Base-by-base conservation (phyloP, 2,113 vertebrate genomes). In the Macrotus californicus region DNA sequence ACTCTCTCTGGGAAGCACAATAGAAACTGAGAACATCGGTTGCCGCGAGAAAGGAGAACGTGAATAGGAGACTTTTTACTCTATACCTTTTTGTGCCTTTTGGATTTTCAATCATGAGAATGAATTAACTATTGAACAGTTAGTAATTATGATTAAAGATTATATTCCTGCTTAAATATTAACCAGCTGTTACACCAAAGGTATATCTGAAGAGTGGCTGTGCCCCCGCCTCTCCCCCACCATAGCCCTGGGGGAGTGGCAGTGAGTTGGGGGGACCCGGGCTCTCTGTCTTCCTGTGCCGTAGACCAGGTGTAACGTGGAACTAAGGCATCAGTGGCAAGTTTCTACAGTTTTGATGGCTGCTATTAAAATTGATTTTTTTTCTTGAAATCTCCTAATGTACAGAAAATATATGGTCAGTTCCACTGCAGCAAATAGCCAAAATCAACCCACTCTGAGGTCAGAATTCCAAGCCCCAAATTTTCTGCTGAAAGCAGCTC, bases 331-430 rank as follows among this genome's bases (percentile, higher is more conserved):
- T 31, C 83, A 36, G n/a, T 10, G 10, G 43, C 39, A 67, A 36
- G 54, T 9, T 86, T 80, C 81, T 72, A 72, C 19, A 69, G 81
- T 66, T 89, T 95, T 66, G 76, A 89, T 69, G 72, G 85, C 69
- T 91, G 88, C 67, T 91, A 70, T 93, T 95, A 82, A 95, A 92
- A 95, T 89, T 64, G 93, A 95, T 77, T 95, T 89, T 72, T 56
- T 77, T 19, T 0, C 84, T 88, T 70, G 85, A 96, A 94, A 87
- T 89, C 84, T 81, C 81, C 73, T 85, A 96, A 86, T 95, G 93
- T 8, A 87, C 85, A 46, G 80, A 91, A 94, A 87, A 95, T 56
- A 93, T 64, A 88, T 4, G 46, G 75, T 43, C 85, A 31, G 50
- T 69, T 86, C 61, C 46, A n/a, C 15, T 36, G 73, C 39, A 46